Conservation (phyloP, 37 sponge, comb jelly and placozoan genomes). For the Eunapius fragilis region DNA sequence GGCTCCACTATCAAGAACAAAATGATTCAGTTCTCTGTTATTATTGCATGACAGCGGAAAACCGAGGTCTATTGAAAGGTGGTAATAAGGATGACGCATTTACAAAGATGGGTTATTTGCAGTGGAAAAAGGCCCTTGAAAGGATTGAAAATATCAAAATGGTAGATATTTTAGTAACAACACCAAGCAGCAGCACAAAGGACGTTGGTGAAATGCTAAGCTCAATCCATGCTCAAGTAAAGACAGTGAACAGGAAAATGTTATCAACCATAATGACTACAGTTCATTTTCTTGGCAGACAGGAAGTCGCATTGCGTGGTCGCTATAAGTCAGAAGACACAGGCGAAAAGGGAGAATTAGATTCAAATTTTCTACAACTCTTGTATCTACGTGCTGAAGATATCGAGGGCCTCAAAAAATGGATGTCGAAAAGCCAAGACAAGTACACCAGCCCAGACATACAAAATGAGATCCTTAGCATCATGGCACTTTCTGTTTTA, state of each 20-base stretch:
- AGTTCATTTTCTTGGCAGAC: conserved; percentile 37
- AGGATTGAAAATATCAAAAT: conserved; percentile 29
- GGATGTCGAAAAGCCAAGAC: conserved; percentile 29
- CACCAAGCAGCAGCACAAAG: conserved; percentile 35
- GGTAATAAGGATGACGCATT: conserved; percentile 27
- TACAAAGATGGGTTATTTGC: conserved; percentile 17
- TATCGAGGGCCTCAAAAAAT: conserved; percentile 9
- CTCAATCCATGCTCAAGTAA: conserved; percentile 27
- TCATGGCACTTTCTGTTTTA: conserved; percentile 28
- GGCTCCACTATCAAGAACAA: conserved; percentile 53
- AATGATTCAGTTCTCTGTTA: conserved; percentile 49
- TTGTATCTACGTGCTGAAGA: conserved; percentile 42
- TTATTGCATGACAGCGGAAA: no score
- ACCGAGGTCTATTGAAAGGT: neutral
- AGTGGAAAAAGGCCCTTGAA: conserved; percentile 56
- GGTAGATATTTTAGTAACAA: conserved; percentile 34
- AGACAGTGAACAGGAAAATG: conserved; percentile 20
- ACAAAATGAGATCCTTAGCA: conserved; percentile 43
- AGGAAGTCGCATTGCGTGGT: conserved; percentile 41
- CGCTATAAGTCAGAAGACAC: conserved; percentile 15
- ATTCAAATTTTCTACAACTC: conserved; percentile 51
- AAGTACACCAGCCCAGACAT: conserved; percentile 31
- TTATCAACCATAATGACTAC: conserved; percentile 25
- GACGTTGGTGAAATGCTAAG: conserved; percentile 33
- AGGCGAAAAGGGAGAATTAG: conserved; percentile 2